Base-by-base conservation (phyloP, 2,888 invertebrate species). In the Tiliacea aurago region DNA sequence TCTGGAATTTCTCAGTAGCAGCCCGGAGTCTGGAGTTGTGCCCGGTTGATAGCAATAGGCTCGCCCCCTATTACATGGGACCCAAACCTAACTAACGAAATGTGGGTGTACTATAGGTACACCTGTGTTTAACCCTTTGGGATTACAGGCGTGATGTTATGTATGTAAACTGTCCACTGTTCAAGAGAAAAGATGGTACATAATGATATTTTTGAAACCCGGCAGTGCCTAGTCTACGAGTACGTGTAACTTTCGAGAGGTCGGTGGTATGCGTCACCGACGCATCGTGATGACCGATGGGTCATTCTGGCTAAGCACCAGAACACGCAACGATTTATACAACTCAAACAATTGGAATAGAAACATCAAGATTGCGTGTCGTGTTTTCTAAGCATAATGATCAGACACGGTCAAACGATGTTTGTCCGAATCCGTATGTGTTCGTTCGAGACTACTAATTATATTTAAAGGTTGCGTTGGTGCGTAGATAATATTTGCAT, bases 321-420 rank as follows among this genome's bases (percentile, higher is more conserved):
- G 78, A 64, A 72, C 65, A 80, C 74, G 81, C 72, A 80, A 68
- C 70, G 65, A 73, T 79, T 70, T 65, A 71, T 73, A 76, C 66
- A 76, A 64, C 59, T 56, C 73, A 79, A 78, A 84, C 86, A 87
- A 86, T 86, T 75, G 75, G 49, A 85, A 87, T 84, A 73, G 78
- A 84, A 84, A 84, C 82, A 85, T 80, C 78, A 73, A 74, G 79
- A 75, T 76, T 77, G 77, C 87, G 86, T 87, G 85, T 80, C 79
- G 69, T 68, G 85, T 70, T 85, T 86, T 85, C 78, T 79, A 82
- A 79, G 68, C 70, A 70, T 63, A 15, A 51, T 73, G 61, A 72
- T 85, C 81, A 77, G 86, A 74, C 73, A 73, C 78, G 83, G 78
- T 70, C 74, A 78, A 76, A 81, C 43, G 63, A 73, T 73, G 58